Base-by-base conservation (phyloP, 2,797 vertebrate genomes). In the Acrocephalus scirpaceus region DNA sequence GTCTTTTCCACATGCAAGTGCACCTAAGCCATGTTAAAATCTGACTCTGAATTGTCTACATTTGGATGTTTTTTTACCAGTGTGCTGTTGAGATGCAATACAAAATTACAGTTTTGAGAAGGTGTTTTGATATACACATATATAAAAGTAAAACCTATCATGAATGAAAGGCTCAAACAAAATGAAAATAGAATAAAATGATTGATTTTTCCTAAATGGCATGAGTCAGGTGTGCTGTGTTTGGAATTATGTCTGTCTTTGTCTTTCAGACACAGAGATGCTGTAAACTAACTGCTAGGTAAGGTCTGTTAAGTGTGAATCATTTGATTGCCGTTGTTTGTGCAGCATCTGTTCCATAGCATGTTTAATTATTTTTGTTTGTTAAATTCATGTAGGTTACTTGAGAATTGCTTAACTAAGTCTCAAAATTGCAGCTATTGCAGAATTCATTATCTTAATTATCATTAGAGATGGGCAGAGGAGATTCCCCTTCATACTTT, bases 281-380 rank as follows among this genome's bases (percentile, higher is more conserved):
- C 76, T 80, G 61, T 89, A 93, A 93, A 93, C 71, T 82, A 89
- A 79, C 75, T 86, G 80, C 80, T 82, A 95, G 88, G 88, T 93
- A 75, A 94, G 92, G 90, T 88, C 92, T 95, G 66, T 78, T 81
- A 93, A 94, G 75, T 93, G 95, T 88, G 93, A 96, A 95, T 88
- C 70, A 69, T 92, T 93, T 94, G 61, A 90, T 93, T 94, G 72
- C 94, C 0, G 13, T 95, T 95, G 88, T 93, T 96, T 73, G 83
- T 85, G 88, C 83, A 94, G 91, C 97, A 97, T 94, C 95, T 96
- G 96, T 85, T 97, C 77, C 81, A 44, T 77, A 94, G 90, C 73
- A 85, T 86, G 73, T 89, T 96, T 97, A 94, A 97, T 97, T 95
- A 95, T 96, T 97, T 96, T 80, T 77, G 53, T 90, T 57, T 88